Evolutionary conservation across 2,888 invertebrate species (phyloP).

Genomic region (Dione vanillae): DNA sequence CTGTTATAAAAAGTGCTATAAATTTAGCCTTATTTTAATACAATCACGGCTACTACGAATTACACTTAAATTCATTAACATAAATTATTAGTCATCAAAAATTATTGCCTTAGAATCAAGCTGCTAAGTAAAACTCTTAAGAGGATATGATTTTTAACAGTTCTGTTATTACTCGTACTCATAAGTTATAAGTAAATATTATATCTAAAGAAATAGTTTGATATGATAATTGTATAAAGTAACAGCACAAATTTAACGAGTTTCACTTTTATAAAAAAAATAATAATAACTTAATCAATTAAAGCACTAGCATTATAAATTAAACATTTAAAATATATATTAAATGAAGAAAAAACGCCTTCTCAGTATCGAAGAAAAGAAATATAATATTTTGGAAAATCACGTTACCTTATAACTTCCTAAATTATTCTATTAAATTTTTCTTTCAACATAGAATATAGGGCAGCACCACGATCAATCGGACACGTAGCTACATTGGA

Average conservation of each 20-base stretch:
- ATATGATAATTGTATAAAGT: too few species aligned
- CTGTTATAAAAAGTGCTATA: conserved; percentile 18
- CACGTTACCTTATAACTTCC: not conserved
- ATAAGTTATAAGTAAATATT: too few species aligned
- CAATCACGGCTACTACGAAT: conserved; percentile 10
- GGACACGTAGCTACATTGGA: conserved; percentile 64
- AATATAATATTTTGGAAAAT: not conserved
- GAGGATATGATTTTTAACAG: not conserved
- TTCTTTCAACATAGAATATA: conserved; percentile 45
- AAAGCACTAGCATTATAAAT: not conserved
- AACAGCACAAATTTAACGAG: too few species aligned
- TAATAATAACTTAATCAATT: too few species aligned
- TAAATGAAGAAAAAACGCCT: not conserved
- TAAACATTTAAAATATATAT: not conserved
- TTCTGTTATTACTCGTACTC: too few species aligned
- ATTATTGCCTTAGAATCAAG: conserved; percentile 14
- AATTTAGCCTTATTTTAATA: conserved; percentile 19
- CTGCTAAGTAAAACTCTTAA: not conserved
- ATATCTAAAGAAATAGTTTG: too few species aligned
- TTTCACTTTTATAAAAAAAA: too few species aligned
- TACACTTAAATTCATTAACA: conserved; percentile 24
- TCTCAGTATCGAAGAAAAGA: not conserved
- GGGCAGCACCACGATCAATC: conserved; percentile 55
- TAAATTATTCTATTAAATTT: conserved; percentile 27
- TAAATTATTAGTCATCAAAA: conserved; percentile 21